Conservation (phyloP, 2,888 invertebrate species). For the Cephus pulcher region DNA sequence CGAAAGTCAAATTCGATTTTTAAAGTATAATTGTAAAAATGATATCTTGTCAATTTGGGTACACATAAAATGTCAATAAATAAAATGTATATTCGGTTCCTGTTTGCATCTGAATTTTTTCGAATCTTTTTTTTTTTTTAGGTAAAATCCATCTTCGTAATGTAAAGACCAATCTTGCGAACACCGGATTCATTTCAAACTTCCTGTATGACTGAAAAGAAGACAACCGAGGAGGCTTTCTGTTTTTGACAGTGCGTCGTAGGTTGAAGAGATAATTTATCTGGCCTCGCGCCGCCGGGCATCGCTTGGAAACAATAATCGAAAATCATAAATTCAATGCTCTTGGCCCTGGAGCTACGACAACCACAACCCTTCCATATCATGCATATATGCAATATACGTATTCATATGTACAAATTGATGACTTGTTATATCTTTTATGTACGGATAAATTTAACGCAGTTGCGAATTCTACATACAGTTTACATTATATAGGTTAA, state of each 20-base stretch:
- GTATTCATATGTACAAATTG: neutral
- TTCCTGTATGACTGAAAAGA: neutral
- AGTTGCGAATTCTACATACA: neutral
- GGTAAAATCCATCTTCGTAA: neutral
- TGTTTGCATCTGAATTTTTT: neutral
- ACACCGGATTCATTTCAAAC: neutral
- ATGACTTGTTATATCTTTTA: neutral
- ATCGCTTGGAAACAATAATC: constrained; percentile 7
- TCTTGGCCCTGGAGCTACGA: neutral
- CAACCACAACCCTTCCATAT: neutral
- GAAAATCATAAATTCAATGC: constrained; percentile 5
- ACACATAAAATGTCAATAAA: neutral
- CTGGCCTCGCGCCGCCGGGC: neutral
- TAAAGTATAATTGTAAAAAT: neutral
- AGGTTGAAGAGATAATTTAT: constrained; percentile 6
- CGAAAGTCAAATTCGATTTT: neutral
- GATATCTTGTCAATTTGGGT: neutral
- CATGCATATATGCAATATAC: neutral
- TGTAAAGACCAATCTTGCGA: neutral
- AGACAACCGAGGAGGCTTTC: neutral
- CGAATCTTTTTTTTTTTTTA: neutral
- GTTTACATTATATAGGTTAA: neutral
- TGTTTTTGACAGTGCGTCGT: constrained; percentile 6
- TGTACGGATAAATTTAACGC: neutral
- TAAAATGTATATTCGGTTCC: neutral